Conservation (phyloP, 2,797 vertebrate genomes). For the Sebastes taczanowskii region DNA sequence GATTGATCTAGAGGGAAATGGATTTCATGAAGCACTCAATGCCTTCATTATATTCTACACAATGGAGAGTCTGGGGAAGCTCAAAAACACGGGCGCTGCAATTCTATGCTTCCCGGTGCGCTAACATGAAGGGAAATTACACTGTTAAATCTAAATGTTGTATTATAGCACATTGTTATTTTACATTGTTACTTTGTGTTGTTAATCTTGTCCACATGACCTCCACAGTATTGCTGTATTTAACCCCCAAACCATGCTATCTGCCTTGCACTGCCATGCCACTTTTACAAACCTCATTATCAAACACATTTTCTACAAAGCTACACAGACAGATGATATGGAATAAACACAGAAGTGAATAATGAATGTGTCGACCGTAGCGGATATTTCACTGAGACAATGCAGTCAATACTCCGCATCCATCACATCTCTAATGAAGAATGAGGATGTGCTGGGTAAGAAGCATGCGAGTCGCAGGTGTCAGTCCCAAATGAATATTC, state of each 20-base stretch:
- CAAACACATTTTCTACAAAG: background rate
- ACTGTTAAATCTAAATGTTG: slow-evolving; percentile 30
- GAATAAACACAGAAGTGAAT: background rate
- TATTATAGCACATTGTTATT: slow-evolving; percentile 7
- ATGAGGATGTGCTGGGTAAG: slow-evolving; percentile 23
- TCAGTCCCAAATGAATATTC: slow-evolving; percentile 87
- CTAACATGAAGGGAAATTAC: slow-evolving; percentile 40
- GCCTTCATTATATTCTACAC: slow-evolving; percentile 79
- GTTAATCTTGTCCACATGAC: background rate
- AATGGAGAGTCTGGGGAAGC: slow-evolving; percentile 55
- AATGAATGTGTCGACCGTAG: background rate
- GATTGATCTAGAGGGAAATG: slow-evolving; percentile 85
- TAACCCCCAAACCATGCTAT: slow-evolving; percentile 10
- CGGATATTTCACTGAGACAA: slow-evolving; percentile 49
- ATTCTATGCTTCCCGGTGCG: slow-evolving; percentile 34
- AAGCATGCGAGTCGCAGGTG: slow-evolving; percentile 82
- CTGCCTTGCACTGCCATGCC: background rate
- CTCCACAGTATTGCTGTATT: background rate
- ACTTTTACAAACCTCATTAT: slow-evolving; percentile 3
- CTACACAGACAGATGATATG: background rate
- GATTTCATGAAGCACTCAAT: slow-evolving; percentile 83
- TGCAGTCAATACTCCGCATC: slow-evolving; percentile 45
- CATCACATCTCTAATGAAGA: slow-evolving; percentile 41
- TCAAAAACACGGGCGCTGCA: slow-evolving; percentile 34
- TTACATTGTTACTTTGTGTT: background rate